Evolutionary conservation across 2,797 vertebrate species (phyloP).

Genomic region (Phataginus tricuspis): DNA sequence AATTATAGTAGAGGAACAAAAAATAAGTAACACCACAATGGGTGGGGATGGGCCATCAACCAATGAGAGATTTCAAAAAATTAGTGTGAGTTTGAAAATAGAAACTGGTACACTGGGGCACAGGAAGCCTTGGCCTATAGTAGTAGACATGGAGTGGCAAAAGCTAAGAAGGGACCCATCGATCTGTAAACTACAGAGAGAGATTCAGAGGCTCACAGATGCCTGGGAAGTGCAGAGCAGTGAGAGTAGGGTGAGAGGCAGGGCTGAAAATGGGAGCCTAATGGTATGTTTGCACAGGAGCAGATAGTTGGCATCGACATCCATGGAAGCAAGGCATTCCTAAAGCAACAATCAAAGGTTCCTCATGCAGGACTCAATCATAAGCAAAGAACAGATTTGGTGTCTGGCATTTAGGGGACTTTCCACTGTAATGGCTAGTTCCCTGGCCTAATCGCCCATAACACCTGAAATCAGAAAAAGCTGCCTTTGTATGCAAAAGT

Average conservation of each 20-base stretch:
- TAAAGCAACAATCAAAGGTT: background rate
- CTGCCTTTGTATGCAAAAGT: background rate
- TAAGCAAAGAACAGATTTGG: background rate
- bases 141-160: background rate
- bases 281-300: background rate
- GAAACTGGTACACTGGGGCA: background rate
- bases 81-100: background rate
- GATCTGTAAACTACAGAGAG: background rate
- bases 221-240: background rate
- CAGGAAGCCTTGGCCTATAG: background rate
- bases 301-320: background rate
- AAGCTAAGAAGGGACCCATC: background rate
- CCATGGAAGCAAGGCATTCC: background rate
- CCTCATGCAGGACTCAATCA: background rate
- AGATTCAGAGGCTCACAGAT: background rate
- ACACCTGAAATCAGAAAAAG: background rate
- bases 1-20: background rate
- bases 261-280: background rate
- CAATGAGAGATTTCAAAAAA: conserved; percentile 16
- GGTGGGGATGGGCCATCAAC: background rate
- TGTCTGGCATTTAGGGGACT: background rate
- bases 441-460: background rate
- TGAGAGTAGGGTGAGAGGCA: background rate
- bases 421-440: background rate
- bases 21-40: background rate